phyloP scores from a whole-genome alignment of 1,140 invertebrate species.

The Arion vulgaris region DNA sequence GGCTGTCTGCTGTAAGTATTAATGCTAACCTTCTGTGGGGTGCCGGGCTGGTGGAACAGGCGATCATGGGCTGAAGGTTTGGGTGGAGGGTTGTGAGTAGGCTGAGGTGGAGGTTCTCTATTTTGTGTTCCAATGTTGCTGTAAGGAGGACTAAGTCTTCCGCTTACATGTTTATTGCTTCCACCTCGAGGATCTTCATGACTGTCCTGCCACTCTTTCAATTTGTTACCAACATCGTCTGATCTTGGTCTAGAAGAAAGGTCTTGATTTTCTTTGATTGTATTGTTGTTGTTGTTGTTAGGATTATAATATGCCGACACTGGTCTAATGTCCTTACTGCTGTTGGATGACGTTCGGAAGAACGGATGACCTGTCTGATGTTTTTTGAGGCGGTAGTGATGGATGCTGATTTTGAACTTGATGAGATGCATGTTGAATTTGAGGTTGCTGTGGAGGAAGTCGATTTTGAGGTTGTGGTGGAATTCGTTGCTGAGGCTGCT shows the following conservation, averaged over 20 bases:
- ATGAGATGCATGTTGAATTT: no score
- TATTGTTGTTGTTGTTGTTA: slow-evolving; percentile 33
- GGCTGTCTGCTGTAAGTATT: slow-evolving; percentile 59
- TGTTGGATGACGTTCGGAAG: slow-evolving; percentile 51
- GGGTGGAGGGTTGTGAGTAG: slow-evolving; percentile 22
- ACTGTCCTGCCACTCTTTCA: slow-evolving; percentile 61
- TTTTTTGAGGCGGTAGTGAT: slow-evolving; percentile 23
- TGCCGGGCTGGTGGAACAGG: slow-evolving; percentile 44
- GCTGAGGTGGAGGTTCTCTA: slow-evolving; percentile 30
- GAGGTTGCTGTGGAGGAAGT: no score
- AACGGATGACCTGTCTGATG: slow-evolving; percentile 31
- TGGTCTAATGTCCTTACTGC: slow-evolving; percentile 57
- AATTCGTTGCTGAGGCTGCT: no score
- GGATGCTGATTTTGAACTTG: no score
- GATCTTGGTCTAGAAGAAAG: slow-evolving; percentile 55
- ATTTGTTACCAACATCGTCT: slow-evolving; percentile 59
- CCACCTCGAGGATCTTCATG: slow-evolving; percentile 37
- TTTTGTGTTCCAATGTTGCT: slow-evolving; percentile 37
- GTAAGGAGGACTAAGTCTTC: slow-evolving; percentile 46
- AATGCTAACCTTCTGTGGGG: slow-evolving; percentile 53
- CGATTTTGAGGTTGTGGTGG: no score
- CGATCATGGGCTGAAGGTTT: slow-evolving; percentile 40
- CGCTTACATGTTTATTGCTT: slow-evolving; percentile 39
- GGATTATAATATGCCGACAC: slow-evolving; percentile 61
- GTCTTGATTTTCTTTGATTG: slow-evolving; percentile 18